Percentiles rank a stretch among this genome's conserved stretches.
Conservation (phyloP, 2,797 vertebrate species). For the Oreonectes daqikongensis region DNA sequence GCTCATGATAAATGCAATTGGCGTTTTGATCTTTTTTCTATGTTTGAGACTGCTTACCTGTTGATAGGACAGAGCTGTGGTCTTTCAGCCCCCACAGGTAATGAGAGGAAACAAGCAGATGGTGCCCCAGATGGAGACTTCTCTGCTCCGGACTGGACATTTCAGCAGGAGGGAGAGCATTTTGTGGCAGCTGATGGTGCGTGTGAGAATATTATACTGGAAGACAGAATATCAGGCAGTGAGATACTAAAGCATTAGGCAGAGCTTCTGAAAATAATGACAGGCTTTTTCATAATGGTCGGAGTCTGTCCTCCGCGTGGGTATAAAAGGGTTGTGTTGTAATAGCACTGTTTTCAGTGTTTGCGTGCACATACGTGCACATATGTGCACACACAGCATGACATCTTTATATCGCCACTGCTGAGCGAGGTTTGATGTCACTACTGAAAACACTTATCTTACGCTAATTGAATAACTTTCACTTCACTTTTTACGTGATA, state of each 20-base stretch:
- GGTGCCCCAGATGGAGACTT: constrained; percentile 28
- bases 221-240: constrained; percentile 1
- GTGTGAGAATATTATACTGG: constrained; percentile 7
- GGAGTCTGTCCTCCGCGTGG: constrained; percentile 41
- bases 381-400: not conserved
- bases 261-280: constrained; percentile 39
- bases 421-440: not conserved
- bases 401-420: not conserved
- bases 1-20: not conserved
- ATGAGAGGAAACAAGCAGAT: constrained; percentile 35
- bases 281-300: constrained; percentile 43
- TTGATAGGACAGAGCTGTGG: constrained; percentile 2
- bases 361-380: constrained; percentile 13
- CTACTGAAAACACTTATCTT: not conserved
- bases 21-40: not conserved
- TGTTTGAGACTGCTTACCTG: constrained; percentile 16
- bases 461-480: not conserved
- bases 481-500: not conserved
- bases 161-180: constrained; percentile 20
- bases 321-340: constrained; percentile 46
- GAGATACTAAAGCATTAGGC: constrained; percentile 9
- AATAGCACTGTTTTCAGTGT: constrained; percentile 14
- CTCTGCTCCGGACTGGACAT: constrained; percentile 24
- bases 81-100: constrained; percentile 11
- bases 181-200: constrained; percentile 17